A percentile compares a stretch with the other conserved stretches of the same genome.
These are phyloP conservation scores for Achlya flavicornis DNA, from an alignment of 2,888 invertebrate species.

Conservation along the genomic window DNA sequence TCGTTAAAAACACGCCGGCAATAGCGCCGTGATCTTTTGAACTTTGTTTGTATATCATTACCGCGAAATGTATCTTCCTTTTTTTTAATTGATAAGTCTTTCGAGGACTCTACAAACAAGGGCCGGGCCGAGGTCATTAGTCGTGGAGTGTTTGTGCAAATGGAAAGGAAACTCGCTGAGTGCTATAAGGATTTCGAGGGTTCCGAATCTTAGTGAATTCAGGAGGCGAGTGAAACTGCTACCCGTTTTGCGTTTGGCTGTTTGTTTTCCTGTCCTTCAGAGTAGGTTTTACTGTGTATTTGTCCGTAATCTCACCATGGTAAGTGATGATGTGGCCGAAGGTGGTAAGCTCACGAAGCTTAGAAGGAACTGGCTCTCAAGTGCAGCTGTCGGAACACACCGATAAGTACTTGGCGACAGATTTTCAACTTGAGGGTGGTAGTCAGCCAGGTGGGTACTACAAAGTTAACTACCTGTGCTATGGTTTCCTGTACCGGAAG, in stretches of 20 bases:
- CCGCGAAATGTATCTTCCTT: constrained; percentile 17
- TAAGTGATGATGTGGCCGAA: no score
- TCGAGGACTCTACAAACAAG: constrained; percentile 17
- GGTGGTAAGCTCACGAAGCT: no score
- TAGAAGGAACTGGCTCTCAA: no score
- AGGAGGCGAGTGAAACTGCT: neutral
- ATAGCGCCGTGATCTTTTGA: constrained; percentile 16
- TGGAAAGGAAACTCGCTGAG: constrained; percentile 5
- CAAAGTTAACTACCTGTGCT: no score
- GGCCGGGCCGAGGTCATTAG: constrained; percentile 6
- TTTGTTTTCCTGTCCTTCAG: neutral
- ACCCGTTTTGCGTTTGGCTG: neutral
- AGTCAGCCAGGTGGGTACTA: no score
- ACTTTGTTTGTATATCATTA: constrained; percentile 29
- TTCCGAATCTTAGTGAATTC: neutral
- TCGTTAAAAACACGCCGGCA: neutral
- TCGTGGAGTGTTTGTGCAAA: constrained; percentile 8
- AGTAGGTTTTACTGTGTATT: no score
- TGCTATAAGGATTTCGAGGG: neutral
- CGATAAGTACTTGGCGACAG: no score
- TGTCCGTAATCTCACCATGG: no score
- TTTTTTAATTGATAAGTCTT: constrained; percentile 32
- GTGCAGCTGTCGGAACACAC: no score
- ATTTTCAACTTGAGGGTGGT: no score
- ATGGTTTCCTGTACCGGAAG: no score